These are phyloP conservation scores for Lingula anatina DNA, from an alignment of 2,888 invertebrate genomes.

Conservation along the genomic window DNA sequence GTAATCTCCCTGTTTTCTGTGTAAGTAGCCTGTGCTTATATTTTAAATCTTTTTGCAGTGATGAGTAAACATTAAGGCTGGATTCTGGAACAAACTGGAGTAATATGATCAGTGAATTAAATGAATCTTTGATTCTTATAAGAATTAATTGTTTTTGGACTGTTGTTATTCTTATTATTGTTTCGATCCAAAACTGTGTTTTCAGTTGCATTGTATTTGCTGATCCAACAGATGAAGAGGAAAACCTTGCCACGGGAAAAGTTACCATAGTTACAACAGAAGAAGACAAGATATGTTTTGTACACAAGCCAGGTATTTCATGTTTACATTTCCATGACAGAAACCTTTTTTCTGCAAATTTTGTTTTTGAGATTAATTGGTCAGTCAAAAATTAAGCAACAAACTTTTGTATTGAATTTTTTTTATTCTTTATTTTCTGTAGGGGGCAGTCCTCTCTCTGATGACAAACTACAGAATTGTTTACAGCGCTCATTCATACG, in stretches of 20 bases:
- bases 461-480: slow-evolving; percentile 26
- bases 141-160: too few species aligned
- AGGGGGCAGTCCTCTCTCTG: slow-evolving; percentile 31
- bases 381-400: too few species aligned
- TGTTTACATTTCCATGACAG: neutral
- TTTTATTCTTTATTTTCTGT: neutral
- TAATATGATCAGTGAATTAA: too few species aligned
- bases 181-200: too few species aligned
- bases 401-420: neutral
- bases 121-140: too few species aligned
- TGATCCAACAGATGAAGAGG: slow-evolving; percentile 83
- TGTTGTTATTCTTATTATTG: too few species aligned
- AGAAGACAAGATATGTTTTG: slow-evolving; percentile 52
- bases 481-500: slow-evolving; percentile 24
- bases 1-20: too few species aligned
- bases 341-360: neutral
- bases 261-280: slow-evolving; percentile 63
- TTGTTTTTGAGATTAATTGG: too few species aligned
- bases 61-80: too few species aligned
- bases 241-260: slow-evolving; percentile 66
- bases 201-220: slow-evolving; percentile 64
- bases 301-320: slow-evolving; percentile 64
- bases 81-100: too few species aligned
- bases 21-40: too few species aligned
- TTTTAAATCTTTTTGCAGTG: too few species aligned